A percentile compares a stretch with the other conserved stretches of the same genome.
These are phyloP conservation scores for Myotis lucifugus DNA, from an alignment of 2,113 vertebrate genomes.

Conservation along the genomic window DNA sequence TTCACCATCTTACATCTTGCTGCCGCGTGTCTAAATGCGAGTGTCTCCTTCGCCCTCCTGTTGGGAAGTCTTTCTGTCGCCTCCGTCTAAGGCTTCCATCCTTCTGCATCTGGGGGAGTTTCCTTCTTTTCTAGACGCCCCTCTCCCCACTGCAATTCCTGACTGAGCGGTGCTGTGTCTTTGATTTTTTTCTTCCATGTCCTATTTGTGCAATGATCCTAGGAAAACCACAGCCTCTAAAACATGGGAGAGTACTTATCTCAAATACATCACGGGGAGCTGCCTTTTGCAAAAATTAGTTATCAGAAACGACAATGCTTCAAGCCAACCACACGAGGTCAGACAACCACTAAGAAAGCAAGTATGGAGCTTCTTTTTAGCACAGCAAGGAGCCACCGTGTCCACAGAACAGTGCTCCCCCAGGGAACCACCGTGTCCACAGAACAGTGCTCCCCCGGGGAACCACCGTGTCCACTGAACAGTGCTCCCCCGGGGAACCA, in stretches of 20 bases:
- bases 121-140: background rate
- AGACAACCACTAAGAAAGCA: background rate
- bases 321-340: constrained; percentile 19
- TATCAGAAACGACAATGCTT: background rate
- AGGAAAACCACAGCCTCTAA: background rate
- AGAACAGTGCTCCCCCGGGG: no score
- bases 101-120: background rate
- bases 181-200: background rate
- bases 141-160: background rate
- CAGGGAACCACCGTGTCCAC: no score
- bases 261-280: background rate
- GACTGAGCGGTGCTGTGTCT: background rate
- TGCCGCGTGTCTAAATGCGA: background rate
- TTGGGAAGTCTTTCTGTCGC: background rate
- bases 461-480: no score
- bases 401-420: no score
- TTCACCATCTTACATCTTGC: background rate
- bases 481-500: no score
- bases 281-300: background rate
- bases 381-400: background rate
- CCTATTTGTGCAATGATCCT: background rate
- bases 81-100: background rate
- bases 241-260: background rate
- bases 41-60: background rate
- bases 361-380: background rate